phyloP scores from a whole-genome alignment of 2,797 vertebrate species.

The Fratercula arctica region DNA sequence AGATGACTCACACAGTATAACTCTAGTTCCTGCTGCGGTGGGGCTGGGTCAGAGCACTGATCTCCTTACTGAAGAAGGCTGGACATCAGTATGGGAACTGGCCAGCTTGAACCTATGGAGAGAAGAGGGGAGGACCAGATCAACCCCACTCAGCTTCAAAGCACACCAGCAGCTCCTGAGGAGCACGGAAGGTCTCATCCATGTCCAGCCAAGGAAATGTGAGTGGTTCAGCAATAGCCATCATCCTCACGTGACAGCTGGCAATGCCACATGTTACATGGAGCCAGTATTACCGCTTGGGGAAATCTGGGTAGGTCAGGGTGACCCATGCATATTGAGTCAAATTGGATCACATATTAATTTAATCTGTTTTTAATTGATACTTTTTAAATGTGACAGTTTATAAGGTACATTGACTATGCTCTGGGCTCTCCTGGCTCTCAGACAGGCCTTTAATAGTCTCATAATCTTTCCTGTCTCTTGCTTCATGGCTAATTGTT shows the following conservation, averaged over 20 bases:
- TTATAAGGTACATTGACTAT: not conserved
- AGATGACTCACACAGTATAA: not conserved
- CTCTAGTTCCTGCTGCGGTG: not conserved
- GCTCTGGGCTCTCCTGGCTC: not conserved
- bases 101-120: not conserved
- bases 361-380: constrained; percentile 35
- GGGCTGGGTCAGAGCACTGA: not conserved
- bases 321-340: not conserved
- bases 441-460: not conserved
- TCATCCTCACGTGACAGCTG: not conserved
- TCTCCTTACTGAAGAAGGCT: not conserved
- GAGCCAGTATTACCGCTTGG: not conserved
- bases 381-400: not conserved
- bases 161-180: not conserved
- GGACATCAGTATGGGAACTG: not conserved
- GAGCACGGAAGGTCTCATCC: not conserved
- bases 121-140: not conserved
- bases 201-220: not conserved
- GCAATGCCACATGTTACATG: not conserved
- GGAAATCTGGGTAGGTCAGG: not conserved
- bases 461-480: not conserved
- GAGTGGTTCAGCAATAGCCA: not conserved
- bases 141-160: not conserved
- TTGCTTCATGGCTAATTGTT: constrained; percentile 3
- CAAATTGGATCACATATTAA: not conserved